phyloP scores from a whole-genome alignment of 2,888 invertebrate genomes.

The Cylindroiulus punctatus region DNA sequence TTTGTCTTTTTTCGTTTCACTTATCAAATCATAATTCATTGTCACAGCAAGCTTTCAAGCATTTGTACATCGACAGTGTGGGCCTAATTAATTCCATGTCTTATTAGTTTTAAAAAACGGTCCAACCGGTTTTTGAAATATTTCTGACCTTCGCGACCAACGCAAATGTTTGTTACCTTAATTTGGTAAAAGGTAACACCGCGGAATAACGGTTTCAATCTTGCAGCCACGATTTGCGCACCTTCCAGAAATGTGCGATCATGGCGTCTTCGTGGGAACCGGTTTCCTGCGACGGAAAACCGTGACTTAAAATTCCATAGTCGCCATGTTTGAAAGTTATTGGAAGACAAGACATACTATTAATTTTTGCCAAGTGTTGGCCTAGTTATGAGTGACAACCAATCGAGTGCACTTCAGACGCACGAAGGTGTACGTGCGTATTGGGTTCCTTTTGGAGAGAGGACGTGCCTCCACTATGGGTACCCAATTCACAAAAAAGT shows the following conservation, averaged over 20 bases:
- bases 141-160: conserved; percentile 42
- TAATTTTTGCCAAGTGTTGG: conserved; percentile 27
- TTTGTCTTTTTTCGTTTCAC: neutral
- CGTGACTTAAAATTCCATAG: neutral
- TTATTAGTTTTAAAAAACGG: conserved; percentile 27
- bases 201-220: conserved; percentile 31
- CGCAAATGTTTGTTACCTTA: conserved; percentile 28
- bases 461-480: neutral
- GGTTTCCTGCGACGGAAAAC: neutral
- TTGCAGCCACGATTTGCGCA: neutral
- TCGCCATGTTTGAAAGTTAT: neutral
- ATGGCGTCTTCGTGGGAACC: conserved; percentile 15
- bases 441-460: neutral
- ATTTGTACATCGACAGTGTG: neutral
- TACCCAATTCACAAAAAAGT: neutral
- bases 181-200: conserved; percentile 41
- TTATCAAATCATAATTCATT: neutral
- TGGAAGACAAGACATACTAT: neutral
- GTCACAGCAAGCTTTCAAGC: neutral
- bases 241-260: conserved; percentile 23
- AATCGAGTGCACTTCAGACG: neutral
- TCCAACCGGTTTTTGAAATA: neutral
- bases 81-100: conserved; percentile 33
- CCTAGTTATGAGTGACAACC: neutral
- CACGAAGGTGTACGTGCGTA: neutral